Evolutionary conservation across 2,113 vertebrate species (phyloP), one percentile per base, ranked within the genome.

Genomic region (Gambusia affinis): DNA sequence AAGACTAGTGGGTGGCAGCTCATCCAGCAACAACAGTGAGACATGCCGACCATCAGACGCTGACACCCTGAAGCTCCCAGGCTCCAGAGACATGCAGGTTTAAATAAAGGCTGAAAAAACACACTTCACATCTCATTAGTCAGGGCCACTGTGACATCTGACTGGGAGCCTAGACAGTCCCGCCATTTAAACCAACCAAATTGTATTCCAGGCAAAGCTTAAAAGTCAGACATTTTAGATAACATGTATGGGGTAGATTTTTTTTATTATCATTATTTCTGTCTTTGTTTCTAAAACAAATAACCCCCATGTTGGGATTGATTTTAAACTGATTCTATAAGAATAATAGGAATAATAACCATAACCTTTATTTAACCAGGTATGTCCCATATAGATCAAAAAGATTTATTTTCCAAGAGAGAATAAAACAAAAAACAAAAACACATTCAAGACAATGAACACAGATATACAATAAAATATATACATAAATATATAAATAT

Each of bases 91-190:
- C 73, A 80, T 67, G 71, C 67, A 67, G 70, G 39, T 78, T 68
- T 75, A 84, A 83, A 80, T 83, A 88, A 89, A 88, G 75, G 86
- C 92, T 92, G 89, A 91, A 92, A 87, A 89, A 91, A 91, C 89
- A 91, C 80, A 88, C 82, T 91, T 93, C 91, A 91, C 90, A 81
- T 91, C 76, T 78, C 83, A 92, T 94, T 92, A 94, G 75, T 80
- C 85, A 70, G 57, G 64, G 33, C 39, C 51, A 12, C 72, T 62
- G 44, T 87, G 91, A 92, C 78, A 73, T 75, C 70, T 62, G 81
- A 68, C 67, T 37, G 71, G 76, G 28, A 69, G 70, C 24, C 61
- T 51, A 75, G 62, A 78, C 81, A 14, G 31, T 51, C 39, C 47
- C 66, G 33, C 24, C 42, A 47, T 73, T 35, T 62, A 57, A 76